phyloP scores from a whole-genome alignment of 2,888 invertebrate genomes.

The Stenurella melanura region DNA sequence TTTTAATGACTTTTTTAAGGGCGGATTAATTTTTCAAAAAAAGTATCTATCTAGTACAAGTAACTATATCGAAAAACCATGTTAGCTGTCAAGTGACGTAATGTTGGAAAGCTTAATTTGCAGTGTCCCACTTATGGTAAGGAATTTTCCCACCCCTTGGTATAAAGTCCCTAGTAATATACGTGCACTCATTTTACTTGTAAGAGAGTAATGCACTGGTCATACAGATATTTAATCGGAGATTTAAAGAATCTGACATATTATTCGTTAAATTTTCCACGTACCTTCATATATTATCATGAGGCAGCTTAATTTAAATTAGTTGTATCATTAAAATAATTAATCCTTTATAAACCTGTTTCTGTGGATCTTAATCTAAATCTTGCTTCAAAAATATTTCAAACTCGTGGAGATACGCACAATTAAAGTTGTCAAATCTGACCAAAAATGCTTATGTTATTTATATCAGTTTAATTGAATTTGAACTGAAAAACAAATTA shows the following conservation, averaged over 20 bases:
- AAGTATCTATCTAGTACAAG: no score
- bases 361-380: background rate
- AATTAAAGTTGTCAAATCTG: constrained; percentile 7
- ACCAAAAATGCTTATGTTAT: background rate
- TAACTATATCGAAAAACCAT: no score
- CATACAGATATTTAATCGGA: background rate
- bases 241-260: background rate
- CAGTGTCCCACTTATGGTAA: no score
- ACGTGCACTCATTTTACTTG: no score
- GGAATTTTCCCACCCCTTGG: no score
- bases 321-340: constrained; percentile 3
- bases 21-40: no score
- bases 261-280: background rate
- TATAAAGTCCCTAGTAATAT: no score
- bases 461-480: background rate
- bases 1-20: no score
- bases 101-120: no score
- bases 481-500: background rate
- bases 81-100: no score
- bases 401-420: constrained; percentile 1
- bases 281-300: background rate
- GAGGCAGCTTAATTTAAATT: background rate
- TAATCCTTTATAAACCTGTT: background rate
- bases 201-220: no score
- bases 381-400: background rate